Evolutionary conservation across 1,140 invertebrate species (phyloP).

Genomic region (Neodiprion pinetum): DNA sequence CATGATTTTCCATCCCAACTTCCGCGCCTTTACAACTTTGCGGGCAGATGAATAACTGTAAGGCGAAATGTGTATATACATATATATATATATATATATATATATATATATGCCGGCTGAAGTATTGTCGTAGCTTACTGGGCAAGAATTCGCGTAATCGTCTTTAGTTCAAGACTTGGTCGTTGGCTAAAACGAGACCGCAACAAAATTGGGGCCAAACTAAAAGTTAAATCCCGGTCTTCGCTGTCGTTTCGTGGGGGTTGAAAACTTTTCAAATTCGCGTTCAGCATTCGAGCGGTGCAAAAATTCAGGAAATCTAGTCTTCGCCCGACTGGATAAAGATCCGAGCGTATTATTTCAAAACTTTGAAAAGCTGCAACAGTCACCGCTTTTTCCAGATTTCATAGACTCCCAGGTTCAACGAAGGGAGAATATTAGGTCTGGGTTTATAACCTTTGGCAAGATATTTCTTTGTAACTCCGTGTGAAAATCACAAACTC

Average conservation of each 20-base stretch:
- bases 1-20: not conserved
- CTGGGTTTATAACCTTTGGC: not conserved
- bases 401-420: not conserved
- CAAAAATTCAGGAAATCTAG: not conserved
- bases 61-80: too few species aligned
- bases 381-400: not conserved
- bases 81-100: too few species aligned
- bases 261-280: constrained; percentile 5
- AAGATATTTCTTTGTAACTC: constrained; percentile 2
- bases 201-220: not conserved
- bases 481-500: constrained; percentile 1
- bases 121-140: not conserved
- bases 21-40: not conserved
- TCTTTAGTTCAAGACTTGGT: not conserved
- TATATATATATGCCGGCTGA: not conserved
- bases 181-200: not conserved
- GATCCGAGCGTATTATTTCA: not conserved
- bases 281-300: not conserved
- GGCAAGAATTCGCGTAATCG: not conserved
- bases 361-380: constrained; percentile 4
- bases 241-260: not conserved
- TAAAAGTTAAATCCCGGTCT: constrained; percentile 3
- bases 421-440: not conserved
- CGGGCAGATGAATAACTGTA: too few species aligned
- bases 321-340: not conserved